Conservation (phyloP, 2,888 invertebrate genomes). For the Scrobipalpa atriplicella region DNA sequence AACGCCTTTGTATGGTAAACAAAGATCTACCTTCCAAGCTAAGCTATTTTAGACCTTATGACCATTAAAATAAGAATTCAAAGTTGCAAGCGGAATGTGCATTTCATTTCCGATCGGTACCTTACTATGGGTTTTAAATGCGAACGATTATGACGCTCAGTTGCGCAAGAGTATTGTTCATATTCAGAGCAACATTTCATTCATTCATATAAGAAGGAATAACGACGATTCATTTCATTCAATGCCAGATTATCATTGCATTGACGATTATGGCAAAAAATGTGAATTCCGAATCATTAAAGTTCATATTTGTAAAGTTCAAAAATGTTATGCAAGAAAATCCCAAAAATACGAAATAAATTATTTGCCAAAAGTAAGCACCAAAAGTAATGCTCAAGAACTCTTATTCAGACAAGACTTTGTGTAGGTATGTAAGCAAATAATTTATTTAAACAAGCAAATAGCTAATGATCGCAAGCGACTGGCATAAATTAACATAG, state of each 20-base stretch:
- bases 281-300: not conserved
- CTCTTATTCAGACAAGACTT: too few species aligned
- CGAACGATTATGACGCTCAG: not conserved
- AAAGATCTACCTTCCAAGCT: constrained; percentile 36
- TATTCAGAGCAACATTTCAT: not conserved
- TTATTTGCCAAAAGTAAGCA: too few species aligned
- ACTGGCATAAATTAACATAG: too few species aligned
- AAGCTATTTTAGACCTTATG: too few species aligned
- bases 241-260: not conserved
- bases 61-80: not conserved
- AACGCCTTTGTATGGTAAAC: constrained; percentile 69
- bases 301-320: too few species aligned
- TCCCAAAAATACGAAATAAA: too few species aligned
- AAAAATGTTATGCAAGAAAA: too few species aligned
- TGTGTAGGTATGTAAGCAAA: too few species aligned
- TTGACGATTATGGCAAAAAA: not conserved
- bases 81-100: not conserved
- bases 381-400: too few species aligned
- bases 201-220: not conserved
- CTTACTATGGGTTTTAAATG: not conserved
- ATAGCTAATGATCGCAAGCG: too few species aligned
- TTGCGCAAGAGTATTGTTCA: constrained; percentile 10
- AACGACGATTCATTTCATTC: not conserved
- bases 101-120: too few species aligned
- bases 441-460: too few species aligned